Evolutionary conservation across 1,140 invertebrate genomes (phyloP), one percentile per base, ranked within the genome.

Genomic region (Phthorimaea operculella): DNA sequence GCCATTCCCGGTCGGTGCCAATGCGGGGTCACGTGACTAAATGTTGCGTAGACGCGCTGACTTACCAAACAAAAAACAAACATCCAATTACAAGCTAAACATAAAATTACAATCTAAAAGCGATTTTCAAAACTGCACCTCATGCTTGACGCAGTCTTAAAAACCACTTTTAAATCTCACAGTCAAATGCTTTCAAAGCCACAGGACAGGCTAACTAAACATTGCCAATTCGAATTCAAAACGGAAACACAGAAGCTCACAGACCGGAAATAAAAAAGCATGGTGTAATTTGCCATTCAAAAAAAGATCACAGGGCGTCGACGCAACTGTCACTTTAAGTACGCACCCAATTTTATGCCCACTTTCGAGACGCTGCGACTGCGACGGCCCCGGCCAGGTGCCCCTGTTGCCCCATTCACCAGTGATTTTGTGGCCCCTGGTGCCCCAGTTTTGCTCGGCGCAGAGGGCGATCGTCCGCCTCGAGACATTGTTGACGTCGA

Each of bases 281-380:
- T n/a, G 10, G 36, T 28, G 21, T 28, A 28, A 28, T 28, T 39
- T 39, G 47, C 42, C 57, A 45, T 55, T 45, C 63, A 70, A 57
- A 57, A n/a, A 62, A 4, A 11, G 10, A 28, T 50, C 66, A 75
- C 73, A 81, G 80, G 72, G 78, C 77, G 79, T 77, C 77, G 76
- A 84, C 81, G 81, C 81, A 82, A 82, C 81, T 63, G 74, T 71
- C 79, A 79, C 80, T 28, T 15, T 69, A 55, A 59, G 69, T 85
- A 86, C 84, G 79, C 82, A 87, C 85, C 85, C 79, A 87, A 74
- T 76, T 81, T 84, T 72, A 85, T 86, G 55, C 82, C 84, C 68
- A 86, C 83, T 85, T 85, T 86, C 45, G 76, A 76, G 54, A 79
- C 68, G 66, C 80, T 87, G 62, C 84, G 79, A 63, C 79, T 87